Percentiles rank a stretch among this genome's conserved stretches.
These are phyloP conservation scores for Aricia agestis DNA, from an alignment of 1,140 invertebrate genomes.

Conservation along the genomic window DNA sequence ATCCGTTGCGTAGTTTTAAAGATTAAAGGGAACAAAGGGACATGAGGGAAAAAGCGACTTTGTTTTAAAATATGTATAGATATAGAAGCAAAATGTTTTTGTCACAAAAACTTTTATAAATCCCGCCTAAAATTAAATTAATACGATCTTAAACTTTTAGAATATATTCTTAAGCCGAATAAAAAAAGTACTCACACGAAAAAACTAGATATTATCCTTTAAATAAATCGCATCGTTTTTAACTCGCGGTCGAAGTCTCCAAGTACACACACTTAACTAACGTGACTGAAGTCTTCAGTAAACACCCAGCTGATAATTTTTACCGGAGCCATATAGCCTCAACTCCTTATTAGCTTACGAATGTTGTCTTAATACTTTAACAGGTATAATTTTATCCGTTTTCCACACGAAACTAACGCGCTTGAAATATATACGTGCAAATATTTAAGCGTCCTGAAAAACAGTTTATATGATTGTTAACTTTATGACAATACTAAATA, in stretches of 20 bases:
- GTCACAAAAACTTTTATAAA: too few species aligned
- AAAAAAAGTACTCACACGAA: not conserved
- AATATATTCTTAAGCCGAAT: not conserved
- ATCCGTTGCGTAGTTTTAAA: too few species aligned
- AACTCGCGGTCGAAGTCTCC: not conserved
- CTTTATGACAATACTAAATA: not conserved
- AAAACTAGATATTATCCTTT: not conserved
- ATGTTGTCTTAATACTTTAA: not conserved
- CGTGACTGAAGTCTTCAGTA: conserved; percentile 7
- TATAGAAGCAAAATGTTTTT: too few species aligned
- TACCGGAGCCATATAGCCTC: not conserved
- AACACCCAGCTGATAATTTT: conserved; percentile 10
- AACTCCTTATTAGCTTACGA: conserved; percentile 5
- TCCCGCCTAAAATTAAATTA: too few species aligned
- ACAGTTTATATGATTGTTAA: not conserved
- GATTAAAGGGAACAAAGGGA: too few species aligned
- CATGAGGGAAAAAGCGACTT: too few species aligned
- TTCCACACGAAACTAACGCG: not conserved
- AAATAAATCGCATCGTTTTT: not conserved
- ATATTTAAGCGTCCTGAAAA: not conserved
- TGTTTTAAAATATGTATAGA: too few species aligned
- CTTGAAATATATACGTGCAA: not conserved
- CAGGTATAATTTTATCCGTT: not conserved
- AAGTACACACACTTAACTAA: not conserved
- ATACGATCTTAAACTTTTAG: too few species aligned